A percentile compares a stretch with the other conserved stretches of the same genome.
These are phyloP conservation scores for Chrysochloris asiatica DNA, from an alignment of 2,113 vertebrate species.

Conservation along the genomic window DNA sequence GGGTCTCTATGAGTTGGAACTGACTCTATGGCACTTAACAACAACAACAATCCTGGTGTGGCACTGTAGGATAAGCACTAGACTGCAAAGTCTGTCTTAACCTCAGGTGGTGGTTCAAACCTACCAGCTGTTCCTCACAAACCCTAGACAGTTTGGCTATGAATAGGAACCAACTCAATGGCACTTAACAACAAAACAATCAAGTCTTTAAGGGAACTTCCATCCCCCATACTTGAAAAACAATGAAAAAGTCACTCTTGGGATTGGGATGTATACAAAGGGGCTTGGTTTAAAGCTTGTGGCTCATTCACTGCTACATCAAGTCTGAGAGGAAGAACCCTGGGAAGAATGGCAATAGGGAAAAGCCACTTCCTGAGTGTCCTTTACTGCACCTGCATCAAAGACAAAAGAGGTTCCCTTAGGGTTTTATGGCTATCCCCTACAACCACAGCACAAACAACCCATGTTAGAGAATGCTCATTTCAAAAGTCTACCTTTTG, in stretches of 20 bases:
- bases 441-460: background rate
- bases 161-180: no score
- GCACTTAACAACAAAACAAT: no score
- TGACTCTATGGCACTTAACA: no score
- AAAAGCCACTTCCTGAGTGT: fast-evolving
- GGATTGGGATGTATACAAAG: background rate
- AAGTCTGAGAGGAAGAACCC: background rate
- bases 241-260: background rate
- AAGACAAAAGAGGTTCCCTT: background rate
- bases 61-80: no score
- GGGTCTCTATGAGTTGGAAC: no score
- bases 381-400: background rate
- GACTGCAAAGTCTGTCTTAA: no score
- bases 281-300: background rate
- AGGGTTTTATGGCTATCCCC: background rate
- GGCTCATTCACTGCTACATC: background rate
- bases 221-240: background rate
- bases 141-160: no score
- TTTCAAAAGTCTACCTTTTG: background rate
- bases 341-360: background rate
- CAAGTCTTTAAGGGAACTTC: background rate
- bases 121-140: no score
- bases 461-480: background rate
- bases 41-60: no score
- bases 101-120: no score